A percentile compares a stretch with the other conserved stretches of the same genome.
Conservation (phyloP, 2,797 vertebrate species). For the Champsocephalus esox region DNA sequence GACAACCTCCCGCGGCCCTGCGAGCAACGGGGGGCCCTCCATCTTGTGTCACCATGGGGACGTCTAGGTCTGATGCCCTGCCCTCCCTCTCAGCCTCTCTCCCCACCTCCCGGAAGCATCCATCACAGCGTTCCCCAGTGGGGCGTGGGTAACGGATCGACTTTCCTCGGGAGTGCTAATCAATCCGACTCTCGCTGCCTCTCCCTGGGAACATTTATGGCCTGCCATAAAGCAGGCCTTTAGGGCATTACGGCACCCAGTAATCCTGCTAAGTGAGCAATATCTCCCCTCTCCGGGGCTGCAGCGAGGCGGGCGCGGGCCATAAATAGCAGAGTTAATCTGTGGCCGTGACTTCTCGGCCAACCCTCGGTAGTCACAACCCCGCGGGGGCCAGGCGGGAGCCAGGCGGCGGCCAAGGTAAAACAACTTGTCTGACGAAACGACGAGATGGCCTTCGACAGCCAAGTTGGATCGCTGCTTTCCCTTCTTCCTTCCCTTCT, state of each 20-base stretch:
- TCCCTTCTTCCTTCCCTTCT: conserved; percentile 13
- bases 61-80: conserved; percentile 76
- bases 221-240: conserved; percentile 88
- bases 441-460: conserved; percentile 61
- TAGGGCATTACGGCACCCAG: conserved; percentile 89
- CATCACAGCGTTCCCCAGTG: conserved; percentile 79
- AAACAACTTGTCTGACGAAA: conserved; percentile 71
- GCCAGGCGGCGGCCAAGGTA: conserved; percentile 74
- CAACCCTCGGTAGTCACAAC: conserved; percentile 70
- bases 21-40: conserved; percentile 75
- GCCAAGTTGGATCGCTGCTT: conserved; percentile 39
- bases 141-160: conserved; percentile 85
- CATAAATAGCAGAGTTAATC: conserved; percentile 88
- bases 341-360: conserved; percentile 82
- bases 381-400: conserved; percentile 67
- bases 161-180: conserved; percentile 85
- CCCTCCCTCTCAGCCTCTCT: conserved; percentile 72
- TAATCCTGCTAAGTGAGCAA: conserved; percentile 90
- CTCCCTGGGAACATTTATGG: conserved; percentile 89
- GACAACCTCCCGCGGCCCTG: conserved; percentile 78
- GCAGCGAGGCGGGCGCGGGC: conserved; percentile 82
- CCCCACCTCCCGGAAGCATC: conserved; percentile 79
- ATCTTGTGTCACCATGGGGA: conserved; percentile 82
- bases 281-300: conserved; percentile 86
- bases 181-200: conserved; percentile 85